Evolutionary conservation across 2,888 invertebrate species (phyloP).

Genomic region (Smittia aterrima): DNA sequence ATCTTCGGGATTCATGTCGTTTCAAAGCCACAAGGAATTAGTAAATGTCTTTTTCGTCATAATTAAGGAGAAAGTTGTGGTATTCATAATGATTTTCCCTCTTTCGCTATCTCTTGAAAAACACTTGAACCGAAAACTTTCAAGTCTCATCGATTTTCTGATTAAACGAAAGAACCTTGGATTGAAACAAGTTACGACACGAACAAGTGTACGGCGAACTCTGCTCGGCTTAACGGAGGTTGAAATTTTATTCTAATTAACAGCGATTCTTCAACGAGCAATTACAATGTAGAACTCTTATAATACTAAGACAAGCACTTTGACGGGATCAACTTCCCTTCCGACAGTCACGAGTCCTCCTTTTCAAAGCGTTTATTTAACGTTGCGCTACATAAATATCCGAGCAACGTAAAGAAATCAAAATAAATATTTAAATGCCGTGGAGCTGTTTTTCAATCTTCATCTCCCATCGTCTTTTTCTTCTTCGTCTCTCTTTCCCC

Average conservation of each 20-base stretch:
- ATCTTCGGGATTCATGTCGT: neutral
- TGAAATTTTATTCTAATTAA: no score
- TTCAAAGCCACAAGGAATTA: conserved; percentile 23
- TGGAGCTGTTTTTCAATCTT: neutral
- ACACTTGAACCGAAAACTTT: no score
- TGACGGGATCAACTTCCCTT: no score
- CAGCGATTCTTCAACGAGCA: no score
- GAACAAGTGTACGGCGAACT: no score
- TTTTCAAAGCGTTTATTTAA: conserved; percentile 27
- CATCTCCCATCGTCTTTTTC: neutral
- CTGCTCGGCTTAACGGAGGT: no score
- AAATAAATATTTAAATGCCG: conserved; percentile 24
- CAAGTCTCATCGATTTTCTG: no score
- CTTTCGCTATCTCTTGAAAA: neutral
- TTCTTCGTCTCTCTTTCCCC: conserved; percentile 10
- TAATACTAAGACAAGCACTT: no score
- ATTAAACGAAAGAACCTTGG: no score
- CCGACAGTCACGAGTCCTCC: neutral
- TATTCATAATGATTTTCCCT: neutral
- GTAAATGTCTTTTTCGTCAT: neutral
- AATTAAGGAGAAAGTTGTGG: neutral
- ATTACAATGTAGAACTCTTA: no score
- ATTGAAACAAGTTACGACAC: no score
- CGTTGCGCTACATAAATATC: conserved; percentile 31
- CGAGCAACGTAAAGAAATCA: neutral